These are phyloP conservation scores for Camelus bactrianus DNA, from an alignment of 2,113 vertebrate species.

Conservation along the genomic window DNA sequence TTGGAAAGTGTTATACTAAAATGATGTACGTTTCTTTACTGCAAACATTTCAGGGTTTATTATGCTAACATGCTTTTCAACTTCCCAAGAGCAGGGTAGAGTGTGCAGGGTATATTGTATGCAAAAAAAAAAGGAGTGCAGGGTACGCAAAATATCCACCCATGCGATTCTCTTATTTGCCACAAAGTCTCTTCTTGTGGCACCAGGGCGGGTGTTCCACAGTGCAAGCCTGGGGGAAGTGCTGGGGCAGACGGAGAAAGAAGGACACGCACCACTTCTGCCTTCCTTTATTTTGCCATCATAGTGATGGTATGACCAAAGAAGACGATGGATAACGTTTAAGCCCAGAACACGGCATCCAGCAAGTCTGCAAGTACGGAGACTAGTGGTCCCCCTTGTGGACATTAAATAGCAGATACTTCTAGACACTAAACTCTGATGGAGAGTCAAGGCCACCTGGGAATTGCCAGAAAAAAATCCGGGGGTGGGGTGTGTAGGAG, in stretches of 20 bases:
- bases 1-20: background rate
- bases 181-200: background rate
- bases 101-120: background rate
- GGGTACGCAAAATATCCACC: background rate
- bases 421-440: background rate
- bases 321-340: background rate
- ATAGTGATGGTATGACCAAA: background rate
- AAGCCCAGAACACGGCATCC: background rate
- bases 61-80: background rate
- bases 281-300: background rate
- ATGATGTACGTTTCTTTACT: background rate
- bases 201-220: background rate
- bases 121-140: background rate
- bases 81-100: background rate
- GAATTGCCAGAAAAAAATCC: background rate
- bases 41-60: background rate
- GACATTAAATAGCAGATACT: fast-evolving
- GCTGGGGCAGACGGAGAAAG: background rate
- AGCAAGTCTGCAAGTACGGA: background rate
- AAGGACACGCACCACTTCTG: background rate
- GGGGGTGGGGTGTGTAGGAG: background rate
- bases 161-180: background rate
- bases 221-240: background rate
- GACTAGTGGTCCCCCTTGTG: background rate
- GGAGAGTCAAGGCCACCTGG: background rate